Evolutionary conservation across 92 coral and sea anemone species (phyloP).

Genomic region (Plumapathes pennacea): DNA sequence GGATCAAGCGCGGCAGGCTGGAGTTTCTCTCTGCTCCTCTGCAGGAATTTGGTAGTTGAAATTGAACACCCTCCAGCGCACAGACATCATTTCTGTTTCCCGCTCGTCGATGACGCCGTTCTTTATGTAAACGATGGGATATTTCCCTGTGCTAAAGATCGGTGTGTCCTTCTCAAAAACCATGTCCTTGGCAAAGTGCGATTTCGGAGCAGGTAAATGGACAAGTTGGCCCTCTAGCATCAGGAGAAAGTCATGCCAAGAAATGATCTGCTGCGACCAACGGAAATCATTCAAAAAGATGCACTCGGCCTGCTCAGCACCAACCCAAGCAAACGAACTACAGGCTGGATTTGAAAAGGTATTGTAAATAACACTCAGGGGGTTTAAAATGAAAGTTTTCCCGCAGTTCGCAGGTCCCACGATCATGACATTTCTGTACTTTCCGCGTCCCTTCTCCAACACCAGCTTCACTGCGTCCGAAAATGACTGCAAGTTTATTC

Average conservation of each 20-base stretch:
- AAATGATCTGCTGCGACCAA: conserved; percentile 39
- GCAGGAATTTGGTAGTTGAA: conserved; percentile 23
- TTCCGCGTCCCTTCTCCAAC: conserved; percentile 37
- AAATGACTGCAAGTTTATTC: conserved; percentile 9
- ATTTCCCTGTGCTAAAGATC: conserved; percentile 47
- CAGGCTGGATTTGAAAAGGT: conserved; percentile 43
- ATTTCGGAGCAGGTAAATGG: conserved; percentile 58
- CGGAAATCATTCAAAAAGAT: conserved; percentile 46
- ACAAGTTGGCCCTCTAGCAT: conserved; percentile 54
- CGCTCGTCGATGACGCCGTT: conserved; percentile 35
- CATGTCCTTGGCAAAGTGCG: conserved; percentile 58
- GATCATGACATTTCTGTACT: conserved; percentile 45
- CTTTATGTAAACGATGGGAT: conserved; percentile 26
- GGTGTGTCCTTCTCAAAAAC: conserved; percentile 42
- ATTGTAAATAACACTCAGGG: conserved; percentile 22
- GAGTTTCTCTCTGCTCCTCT: conserved; percentile 8
- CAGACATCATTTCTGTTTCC: conserved; percentile 72
- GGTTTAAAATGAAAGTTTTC: conserved; percentile 26
- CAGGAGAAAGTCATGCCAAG: conserved; percentile 63
- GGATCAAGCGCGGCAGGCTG: no score
- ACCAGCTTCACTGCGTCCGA: conserved; percentile 18
- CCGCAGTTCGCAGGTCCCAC: conserved; percentile 34
- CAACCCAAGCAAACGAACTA: conserved; percentile 55
- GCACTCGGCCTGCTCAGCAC: conserved; percentile 37
- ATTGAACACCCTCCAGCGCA: conserved; percentile 43